phyloP scores from a whole-genome alignment of 2,113 vertebrate genomes.

The Chionomys nivalis region DNA sequence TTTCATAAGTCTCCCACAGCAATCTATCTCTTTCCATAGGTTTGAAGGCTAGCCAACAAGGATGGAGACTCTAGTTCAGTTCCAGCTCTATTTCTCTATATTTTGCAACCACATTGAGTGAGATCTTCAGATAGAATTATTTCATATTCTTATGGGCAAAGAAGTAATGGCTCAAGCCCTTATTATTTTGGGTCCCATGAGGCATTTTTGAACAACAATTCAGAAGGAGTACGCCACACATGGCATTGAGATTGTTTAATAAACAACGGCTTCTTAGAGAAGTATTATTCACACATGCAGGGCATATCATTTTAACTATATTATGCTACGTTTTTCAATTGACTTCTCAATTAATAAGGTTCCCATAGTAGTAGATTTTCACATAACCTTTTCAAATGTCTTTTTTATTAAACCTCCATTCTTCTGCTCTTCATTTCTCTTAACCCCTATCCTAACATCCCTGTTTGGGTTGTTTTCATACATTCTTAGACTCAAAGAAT shows the following conservation, averaged over 20 bases:
- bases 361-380: neutral
- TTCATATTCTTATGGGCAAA: neutral
- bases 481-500: too few relatives aligned
- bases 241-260: neutral
- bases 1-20: neutral
- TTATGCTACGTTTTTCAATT: neutral
- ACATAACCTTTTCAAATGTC: neutral
- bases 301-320: neutral
- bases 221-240: neutral
- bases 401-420: neutral
- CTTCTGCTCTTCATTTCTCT: neutral
- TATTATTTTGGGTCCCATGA: neutral
- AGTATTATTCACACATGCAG: neutral
- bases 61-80: neutral
- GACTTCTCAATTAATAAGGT: neutral
- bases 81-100: neutral
- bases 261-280: neutral
- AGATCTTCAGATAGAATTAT: neutral
- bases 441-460: too few relatives aligned
- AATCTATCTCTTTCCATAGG: neutral
- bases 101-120: neutral
- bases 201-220: neutral
- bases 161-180: neutral
- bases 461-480: neutral
- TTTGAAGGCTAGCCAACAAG: neutral